Evolutionary conservation across 2,888 invertebrate species (phyloP).

Genomic region (Caenorhabditis plicata): DNA sequence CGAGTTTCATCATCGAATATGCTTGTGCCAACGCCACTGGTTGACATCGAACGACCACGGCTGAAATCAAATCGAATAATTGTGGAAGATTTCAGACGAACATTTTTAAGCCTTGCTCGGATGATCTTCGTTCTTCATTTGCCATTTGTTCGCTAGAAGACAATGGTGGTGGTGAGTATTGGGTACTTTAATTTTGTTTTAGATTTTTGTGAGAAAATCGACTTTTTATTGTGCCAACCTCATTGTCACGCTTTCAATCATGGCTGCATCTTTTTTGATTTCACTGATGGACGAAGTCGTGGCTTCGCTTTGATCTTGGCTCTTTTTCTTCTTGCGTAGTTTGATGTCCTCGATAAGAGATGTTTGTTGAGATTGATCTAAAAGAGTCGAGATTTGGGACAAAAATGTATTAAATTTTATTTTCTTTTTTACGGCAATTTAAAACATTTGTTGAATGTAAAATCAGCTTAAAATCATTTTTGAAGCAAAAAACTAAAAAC

Average conservation of each 20-base stretch:
- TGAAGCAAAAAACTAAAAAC: too few species aligned
- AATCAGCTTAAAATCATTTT: too few species aligned
- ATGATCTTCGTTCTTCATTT: not conserved
- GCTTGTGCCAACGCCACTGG: constrained; percentile 39
- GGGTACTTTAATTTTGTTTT: constrained; percentile 20
- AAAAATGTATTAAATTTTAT: too few species aligned
- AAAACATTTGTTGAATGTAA: too few species aligned
- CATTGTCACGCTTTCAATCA: not conserved
- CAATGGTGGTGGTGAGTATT: constrained; percentile 29
- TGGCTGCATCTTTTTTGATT: not conserved
- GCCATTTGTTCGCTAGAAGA: not conserved
- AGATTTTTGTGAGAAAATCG: constrained; percentile 9
- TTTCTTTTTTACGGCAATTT: too few species aligned
- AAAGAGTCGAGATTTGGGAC: too few species aligned
- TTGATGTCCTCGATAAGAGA: constrained; percentile 21
- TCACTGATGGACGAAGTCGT: constrained; percentile 2
- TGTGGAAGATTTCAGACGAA: not conserved
- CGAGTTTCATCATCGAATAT: constrained; percentile 39
- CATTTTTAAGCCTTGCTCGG: constrained; percentile 9
- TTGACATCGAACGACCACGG: constrained; percentile 37
- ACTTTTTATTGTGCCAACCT: constrained; percentile 1
- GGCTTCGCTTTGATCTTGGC: constrained; percentile 10
- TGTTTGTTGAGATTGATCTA: constrained; percentile 31
- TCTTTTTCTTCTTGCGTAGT: constrained; percentile 10
- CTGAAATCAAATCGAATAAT: not conserved